Evolutionary conservation across 2,888 invertebrate species (phyloP).

Genomic region (Chrysopilus asiliformis): DNA sequence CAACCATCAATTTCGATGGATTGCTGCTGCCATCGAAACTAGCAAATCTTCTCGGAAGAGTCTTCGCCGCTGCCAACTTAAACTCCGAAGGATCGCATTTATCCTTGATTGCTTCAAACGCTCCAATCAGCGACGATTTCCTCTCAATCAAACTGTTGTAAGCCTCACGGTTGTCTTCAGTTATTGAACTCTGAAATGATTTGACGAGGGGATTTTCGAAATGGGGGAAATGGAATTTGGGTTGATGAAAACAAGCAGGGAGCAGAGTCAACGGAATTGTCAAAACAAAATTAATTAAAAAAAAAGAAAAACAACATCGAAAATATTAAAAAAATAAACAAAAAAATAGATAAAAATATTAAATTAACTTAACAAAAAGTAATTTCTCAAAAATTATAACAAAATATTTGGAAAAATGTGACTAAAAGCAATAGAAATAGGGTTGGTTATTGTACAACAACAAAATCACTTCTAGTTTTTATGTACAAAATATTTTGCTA

Average conservation of each 20-base stretch:
- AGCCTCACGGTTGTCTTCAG: constrained; percentile 81
- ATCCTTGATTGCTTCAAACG: constrained; percentile 22
- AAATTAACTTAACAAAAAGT: neutral
- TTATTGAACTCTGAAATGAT: constrained; percentile 56
- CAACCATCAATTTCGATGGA: constrained; percentile 3
- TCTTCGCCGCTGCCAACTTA: constrained; percentile 26
- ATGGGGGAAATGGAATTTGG: constrained; percentile 11
- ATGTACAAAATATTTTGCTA: no score
- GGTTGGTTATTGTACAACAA: no score
- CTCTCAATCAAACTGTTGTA: constrained; percentile 86
- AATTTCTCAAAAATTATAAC: no score
- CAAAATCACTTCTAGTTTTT: no score
- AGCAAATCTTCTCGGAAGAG: constrained; percentile 25
- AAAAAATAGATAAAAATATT: neutral
- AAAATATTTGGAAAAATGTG: no score
- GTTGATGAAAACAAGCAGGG: constrained; percentile 8
- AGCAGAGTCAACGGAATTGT: constrained; percentile 19
- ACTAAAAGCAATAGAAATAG: no score
- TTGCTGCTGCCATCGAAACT: no score
- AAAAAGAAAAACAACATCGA: constrained; percentile 20
- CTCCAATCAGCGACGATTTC: constrained; percentile 35
- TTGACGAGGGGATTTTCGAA: no score
- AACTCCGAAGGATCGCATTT: constrained; percentile 18
- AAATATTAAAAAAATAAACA: constrained; percentile 6
- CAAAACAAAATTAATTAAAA: constrained; percentile 22